These are phyloP conservation scores for Metallyticus violacea DNA, from an alignment of 2,888 invertebrate genomes.

Conservation along the genomic window DNA sequence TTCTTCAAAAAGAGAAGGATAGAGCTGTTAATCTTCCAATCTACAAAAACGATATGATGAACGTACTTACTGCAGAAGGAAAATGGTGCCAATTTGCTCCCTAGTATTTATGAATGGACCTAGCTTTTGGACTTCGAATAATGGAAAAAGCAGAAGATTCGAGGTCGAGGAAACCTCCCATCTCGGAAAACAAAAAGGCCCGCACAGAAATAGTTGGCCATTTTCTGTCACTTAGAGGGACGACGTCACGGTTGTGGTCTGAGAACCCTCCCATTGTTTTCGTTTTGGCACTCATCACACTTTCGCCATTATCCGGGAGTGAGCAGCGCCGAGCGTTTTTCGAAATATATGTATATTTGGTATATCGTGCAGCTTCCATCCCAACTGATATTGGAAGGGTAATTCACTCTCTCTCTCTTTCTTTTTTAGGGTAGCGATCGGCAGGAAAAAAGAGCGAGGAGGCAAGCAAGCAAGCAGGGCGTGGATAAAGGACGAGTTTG, in stretches of 20 bases:
- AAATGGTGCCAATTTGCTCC: background rate
- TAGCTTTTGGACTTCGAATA: background rate
- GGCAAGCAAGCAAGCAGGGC: slow-evolving; percentile 1
- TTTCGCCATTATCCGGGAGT: background rate
- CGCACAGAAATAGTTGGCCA: too few relatives aligned
- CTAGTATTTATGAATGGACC: background rate
- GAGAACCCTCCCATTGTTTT: background rate
- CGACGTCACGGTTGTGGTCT: background rate
- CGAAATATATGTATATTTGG: background rate
- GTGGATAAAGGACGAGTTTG: slow-evolving; percentile 21
- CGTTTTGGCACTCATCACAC: background rate
- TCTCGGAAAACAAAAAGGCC: background rate
- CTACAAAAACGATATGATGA: background rate
- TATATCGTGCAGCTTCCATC: background rate
- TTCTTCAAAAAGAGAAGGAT: too few relatives aligned
- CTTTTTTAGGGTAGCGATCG: too few relatives aligned
- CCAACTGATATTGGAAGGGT: slow-evolving; percentile 13
- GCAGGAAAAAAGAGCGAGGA: background rate
- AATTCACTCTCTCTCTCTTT: slow-evolving; percentile 3
- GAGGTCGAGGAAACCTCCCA: background rate
- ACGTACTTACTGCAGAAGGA: background rate
- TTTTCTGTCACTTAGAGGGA: background rate
- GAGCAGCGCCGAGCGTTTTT: background rate
- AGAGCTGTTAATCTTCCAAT: too few relatives aligned
- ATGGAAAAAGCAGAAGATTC: background rate